A percentile compares a stretch with the other conserved stretches of the same genome.
Evolutionary conservation across 2,888 invertebrate species (phyloP).

Genomic region (Drosophila infuscata): DNA sequence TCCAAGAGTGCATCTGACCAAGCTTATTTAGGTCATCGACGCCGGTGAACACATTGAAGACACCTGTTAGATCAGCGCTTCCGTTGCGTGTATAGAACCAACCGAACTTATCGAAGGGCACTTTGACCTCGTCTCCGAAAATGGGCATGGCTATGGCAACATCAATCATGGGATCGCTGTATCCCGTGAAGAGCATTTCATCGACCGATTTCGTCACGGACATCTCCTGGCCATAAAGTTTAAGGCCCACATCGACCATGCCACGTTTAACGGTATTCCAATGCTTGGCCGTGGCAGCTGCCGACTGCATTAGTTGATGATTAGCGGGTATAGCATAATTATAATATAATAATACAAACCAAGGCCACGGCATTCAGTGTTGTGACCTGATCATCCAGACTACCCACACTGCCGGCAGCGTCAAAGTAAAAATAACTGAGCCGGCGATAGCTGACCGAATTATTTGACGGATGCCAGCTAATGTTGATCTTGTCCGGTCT

Average conservation of each 20-base stretch:
- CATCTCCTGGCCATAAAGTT: constrained; percentile 86
- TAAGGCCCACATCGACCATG: constrained; percentile 87
- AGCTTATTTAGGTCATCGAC: constrained; percentile 87
- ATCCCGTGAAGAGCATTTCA: constrained; percentile 92
- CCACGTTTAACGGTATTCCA: constrained; percentile 87
- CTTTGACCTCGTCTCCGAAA: constrained; percentile 86
- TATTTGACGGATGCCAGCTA: constrained; percentile 89
- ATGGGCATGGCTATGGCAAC: constrained; percentile 88
- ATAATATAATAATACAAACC: constrained; percentile 85
- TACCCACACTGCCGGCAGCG: constrained; percentile 88
- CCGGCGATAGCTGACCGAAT: constrained; percentile 90
- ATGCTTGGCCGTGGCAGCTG: constrained; percentile 85
- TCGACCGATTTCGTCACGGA: constrained; percentile 88
- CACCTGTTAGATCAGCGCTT: constrained; percentile 90
- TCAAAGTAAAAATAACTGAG: constrained; percentile 90
- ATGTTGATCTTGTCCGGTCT: constrained; percentile 90
- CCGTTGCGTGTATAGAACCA: constrained; percentile 94
- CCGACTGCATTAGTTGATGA: constrained; percentile 84
- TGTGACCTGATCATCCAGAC: constrained; percentile 89
- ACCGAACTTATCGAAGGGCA: constrained; percentile 92
- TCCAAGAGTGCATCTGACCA: constrained; percentile 91
- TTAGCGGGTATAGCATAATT: constrained; percentile 12
- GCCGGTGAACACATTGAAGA: constrained; percentile 92
- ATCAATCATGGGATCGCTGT: constrained; percentile 90
- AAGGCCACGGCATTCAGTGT: constrained; percentile 92